Evolutionary conservation across 1,140 invertebrate species (phyloP).

Genomic region (Trichogramma pretiosum): DNA sequence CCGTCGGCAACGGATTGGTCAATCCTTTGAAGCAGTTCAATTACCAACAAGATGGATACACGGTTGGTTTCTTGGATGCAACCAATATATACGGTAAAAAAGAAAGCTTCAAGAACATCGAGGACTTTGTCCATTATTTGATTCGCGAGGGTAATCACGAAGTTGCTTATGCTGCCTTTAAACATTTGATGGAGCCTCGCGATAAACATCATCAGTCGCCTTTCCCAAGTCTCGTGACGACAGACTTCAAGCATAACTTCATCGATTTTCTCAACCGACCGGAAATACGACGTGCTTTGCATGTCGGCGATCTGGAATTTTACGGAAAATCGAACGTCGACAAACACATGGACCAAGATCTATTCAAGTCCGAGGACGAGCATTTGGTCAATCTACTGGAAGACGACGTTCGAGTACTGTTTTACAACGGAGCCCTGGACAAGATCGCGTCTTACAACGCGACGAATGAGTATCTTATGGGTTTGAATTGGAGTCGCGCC

Average conservation of each 20-base stretch:
- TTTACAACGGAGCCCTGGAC: constrained; percentile 78
- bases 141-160: constrained; percentile 55
- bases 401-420: constrained; percentile 57
- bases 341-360: constrained; percentile 60
- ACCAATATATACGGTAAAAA: constrained; percentile 52
- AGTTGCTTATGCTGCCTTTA: constrained; percentile 60
- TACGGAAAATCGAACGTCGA: constrained; percentile 53
- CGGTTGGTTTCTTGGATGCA: constrained; percentile 70
- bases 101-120: constrained; percentile 51
- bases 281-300: constrained; percentile 60
- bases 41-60: constrained; percentile 74
- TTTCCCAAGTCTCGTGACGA: constrained; percentile 72
- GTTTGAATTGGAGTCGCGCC: constrained; percentile 58
- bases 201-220: constrained; percentile 53
- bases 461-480: constrained; percentile 60
- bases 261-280: constrained; percentile 51
- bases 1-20: constrained; percentile 76
- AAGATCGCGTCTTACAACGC: constrained; percentile 73
- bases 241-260: constrained; percentile 68
- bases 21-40: constrained; percentile 71
- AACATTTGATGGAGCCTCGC: constrained; percentile 60
- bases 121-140: constrained; percentile 47
- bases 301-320: constrained; percentile 71
- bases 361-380: constrained; percentile 76
- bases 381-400: constrained; percentile 61